These are phyloP conservation scores for Hypotaenidia philippensis DNA, from an alignment of 2,797 vertebrate species.

Conservation along the genomic window DNA sequence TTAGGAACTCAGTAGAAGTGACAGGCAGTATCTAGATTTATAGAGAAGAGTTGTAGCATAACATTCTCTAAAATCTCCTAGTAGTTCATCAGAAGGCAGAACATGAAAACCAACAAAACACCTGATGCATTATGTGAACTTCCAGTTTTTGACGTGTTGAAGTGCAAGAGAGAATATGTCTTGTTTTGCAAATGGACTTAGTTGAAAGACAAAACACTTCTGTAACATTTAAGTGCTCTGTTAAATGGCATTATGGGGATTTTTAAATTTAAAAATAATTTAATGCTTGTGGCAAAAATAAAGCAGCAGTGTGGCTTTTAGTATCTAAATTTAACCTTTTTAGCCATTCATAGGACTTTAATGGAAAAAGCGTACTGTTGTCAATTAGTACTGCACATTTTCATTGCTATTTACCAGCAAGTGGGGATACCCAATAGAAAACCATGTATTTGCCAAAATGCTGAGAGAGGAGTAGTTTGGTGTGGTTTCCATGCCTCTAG, in stretches of 20 bases:
- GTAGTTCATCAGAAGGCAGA: background rate
- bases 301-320: background rate
- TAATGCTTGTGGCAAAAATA: background rate
- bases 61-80: background rate
- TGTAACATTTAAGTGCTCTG: background rate
- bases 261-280: constrained; percentile 14
- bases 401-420: background rate
- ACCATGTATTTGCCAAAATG: background rate
- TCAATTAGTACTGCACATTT: background rate
- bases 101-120: background rate
- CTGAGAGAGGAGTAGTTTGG: background rate
- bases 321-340: background rate
- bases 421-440: background rate
- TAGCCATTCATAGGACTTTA: background rate
- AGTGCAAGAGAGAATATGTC: background rate
- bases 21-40: background rate
- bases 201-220: background rate
- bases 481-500: background rate
- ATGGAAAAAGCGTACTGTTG: background rate
- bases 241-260: background rate
- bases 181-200: background rate
- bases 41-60: background rate
- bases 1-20: background rate
- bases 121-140: background rate
- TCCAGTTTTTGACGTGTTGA: background rate